Evolutionary conservation across 37 sponge, comb jelly and placozoan species (phyloP).

Genomic region (Aphrocallistes beatrix): DNA sequence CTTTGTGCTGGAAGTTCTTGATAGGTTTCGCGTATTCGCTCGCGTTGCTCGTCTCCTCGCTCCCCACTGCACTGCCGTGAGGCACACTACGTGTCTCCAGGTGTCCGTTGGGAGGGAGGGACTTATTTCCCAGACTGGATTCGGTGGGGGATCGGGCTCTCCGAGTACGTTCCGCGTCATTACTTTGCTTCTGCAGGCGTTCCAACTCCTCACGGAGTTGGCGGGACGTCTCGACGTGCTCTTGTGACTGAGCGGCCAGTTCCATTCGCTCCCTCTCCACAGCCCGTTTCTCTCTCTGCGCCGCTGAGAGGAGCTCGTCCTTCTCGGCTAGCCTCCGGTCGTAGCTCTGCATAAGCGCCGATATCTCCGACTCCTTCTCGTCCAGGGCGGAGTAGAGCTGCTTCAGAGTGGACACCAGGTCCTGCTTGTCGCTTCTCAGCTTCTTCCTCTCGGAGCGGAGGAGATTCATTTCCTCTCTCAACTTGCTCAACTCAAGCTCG

Average conservation of each 20-base stretch:
- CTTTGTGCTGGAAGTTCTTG: background rate
- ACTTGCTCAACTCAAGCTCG: background rate
- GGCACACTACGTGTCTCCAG: background rate
- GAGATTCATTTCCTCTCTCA: constrained; percentile 2
- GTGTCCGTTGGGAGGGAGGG: background rate
- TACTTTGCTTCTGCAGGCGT: background rate
- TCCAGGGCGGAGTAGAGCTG: constrained; percentile 17
- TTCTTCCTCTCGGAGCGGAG: background rate
- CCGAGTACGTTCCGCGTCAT: background rate
- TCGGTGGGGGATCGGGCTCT: background rate
- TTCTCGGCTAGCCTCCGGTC: background rate
- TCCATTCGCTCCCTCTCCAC: background rate
- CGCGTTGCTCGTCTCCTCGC: background rate
- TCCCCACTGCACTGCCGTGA: background rate
- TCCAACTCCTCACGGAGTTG: background rate
- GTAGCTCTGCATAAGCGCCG: background rate
- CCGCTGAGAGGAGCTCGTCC: background rate
- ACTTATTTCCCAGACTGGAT: background rate
- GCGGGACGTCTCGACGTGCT: background rate
- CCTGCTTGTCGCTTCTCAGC: constrained; percentile 3
- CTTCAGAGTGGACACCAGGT: background rate
- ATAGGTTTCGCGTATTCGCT: background rate
- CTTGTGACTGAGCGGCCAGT: background rate
- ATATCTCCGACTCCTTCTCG: background rate
- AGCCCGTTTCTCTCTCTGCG: background rate